These are phyloP conservation scores for Diadema setosum DNA, from an alignment of 35 echinoderm and acorn worm genomes.

Conservation along the genomic window DNA sequence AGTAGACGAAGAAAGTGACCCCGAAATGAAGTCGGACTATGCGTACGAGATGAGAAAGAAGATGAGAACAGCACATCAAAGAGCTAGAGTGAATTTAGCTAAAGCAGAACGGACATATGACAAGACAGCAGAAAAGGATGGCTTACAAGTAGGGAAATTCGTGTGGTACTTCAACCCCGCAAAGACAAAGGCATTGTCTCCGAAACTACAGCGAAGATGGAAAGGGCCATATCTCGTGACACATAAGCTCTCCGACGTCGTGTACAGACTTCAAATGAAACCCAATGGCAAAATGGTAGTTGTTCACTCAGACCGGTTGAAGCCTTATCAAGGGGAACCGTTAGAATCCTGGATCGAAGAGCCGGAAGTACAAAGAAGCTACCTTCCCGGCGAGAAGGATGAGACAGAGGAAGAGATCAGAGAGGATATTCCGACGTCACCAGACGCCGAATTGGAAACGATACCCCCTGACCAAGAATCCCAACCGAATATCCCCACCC, in stretches of 20 bases:
- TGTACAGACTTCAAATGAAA: slow-evolving; percentile 6
- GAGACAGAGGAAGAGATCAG: too few species aligned
- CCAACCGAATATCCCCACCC: too few species aligned
- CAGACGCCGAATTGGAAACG: too few species aligned
- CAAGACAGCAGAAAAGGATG: background rate
- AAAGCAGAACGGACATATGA: background rate
- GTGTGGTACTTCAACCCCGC: slow-evolving; percentile 34
- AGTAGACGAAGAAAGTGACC: background rate
- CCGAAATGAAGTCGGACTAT: background rate
- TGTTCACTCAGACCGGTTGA: slow-evolving; percentile 26
- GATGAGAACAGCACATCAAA: background rate
- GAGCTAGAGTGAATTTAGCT: background rate
- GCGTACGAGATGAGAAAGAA: background rate
- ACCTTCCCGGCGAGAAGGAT: background rate
- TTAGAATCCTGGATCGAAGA: too few species aligned
- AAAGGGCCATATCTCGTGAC: slow-evolving; percentile 20
- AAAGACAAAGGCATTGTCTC: background rate
- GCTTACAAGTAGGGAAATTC: background rate
- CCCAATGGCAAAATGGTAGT: background rate
- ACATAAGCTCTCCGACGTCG: slow-evolving; percentile 31
- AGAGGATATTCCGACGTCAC: too few species aligned
- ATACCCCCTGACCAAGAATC: too few species aligned
- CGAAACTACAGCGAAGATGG: slow-evolving; percentile 2
- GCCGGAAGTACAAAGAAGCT: background rate
- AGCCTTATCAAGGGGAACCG: slow-evolving; percentile 8